Percentiles rank a stretch among this genome's conserved stretches.
These are phyloP conservation scores for Charadrius vociferus DNA, from an alignment of 2,113 vertebrate species.

Conservation along the genomic window DNA sequence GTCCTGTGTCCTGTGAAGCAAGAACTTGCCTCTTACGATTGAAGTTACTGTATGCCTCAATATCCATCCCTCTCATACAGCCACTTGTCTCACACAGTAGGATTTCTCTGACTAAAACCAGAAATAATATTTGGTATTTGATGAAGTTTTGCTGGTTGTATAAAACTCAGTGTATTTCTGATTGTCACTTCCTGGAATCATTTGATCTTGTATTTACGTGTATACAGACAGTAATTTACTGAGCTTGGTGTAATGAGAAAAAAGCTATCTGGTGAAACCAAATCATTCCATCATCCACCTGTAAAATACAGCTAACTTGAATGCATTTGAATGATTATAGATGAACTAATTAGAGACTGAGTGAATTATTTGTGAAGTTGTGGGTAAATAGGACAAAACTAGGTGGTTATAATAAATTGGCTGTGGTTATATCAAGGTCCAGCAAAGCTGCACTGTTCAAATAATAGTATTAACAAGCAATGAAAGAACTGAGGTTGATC, in stretches of 20 bases:
- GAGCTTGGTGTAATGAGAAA: background rate
- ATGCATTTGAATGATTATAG: background rate
- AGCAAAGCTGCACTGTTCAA: background rate
- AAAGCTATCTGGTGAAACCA: background rate
- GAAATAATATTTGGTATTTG: background rate
- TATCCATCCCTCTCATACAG: background rate
- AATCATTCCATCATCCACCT: background rate
- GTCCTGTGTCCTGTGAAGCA: background rate
- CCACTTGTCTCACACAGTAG: background rate
- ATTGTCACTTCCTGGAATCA: background rate
- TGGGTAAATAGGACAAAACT: background rate
- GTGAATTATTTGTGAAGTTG: background rate
- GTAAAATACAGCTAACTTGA: background rate
- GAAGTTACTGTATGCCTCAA: background rate
- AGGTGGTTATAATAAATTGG: background rate
- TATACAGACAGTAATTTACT: background rate
- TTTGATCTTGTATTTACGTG: background rate
- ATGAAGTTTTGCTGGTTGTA: background rate
- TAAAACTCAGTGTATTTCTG: background rate
- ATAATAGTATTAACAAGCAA: background rate
- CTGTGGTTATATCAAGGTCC: background rate
- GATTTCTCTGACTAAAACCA: background rate
- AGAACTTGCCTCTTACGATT: rapidly evolving
- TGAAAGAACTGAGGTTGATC: background rate
- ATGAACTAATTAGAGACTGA: background rate